phyloP scores from a whole-genome alignment of 2,113 vertebrate genomes.

The Paradoxurus hermaphroditus region DNA sequence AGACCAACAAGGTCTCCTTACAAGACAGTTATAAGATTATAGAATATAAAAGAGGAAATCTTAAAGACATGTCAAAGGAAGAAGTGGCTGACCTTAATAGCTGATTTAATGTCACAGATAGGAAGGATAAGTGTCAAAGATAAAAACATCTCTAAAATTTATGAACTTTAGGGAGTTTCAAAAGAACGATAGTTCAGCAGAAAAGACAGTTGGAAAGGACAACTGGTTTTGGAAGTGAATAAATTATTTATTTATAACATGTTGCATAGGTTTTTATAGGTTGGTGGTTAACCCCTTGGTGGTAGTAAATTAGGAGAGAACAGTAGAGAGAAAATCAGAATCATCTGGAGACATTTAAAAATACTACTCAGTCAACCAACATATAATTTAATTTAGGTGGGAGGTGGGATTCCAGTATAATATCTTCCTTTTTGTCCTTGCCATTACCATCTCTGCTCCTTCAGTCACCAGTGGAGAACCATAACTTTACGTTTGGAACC shows the following conservation, averaged over 20 bases:
- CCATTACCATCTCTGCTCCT: not conserved
- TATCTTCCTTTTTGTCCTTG: not conserved
- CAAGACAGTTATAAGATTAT: not conserved
- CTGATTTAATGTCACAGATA: not conserved
- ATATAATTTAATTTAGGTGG: not conserved
- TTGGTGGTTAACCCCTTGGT: not conserved
- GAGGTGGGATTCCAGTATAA: not conserved
- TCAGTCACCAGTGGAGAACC: not conserved
- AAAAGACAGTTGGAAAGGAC: not conserved
- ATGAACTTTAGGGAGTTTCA: not conserved
- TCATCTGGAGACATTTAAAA: not conserved
- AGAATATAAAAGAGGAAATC: not conserved
- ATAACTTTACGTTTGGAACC: not conserved
- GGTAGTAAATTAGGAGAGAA: conserved; percentile 6
- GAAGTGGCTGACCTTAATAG: not conserved
- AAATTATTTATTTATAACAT: not conserved
- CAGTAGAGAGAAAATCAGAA: not conserved
- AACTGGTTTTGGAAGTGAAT: not conserved
- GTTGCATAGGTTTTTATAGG: not conserved
- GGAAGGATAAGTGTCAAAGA: not conserved
- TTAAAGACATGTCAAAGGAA: conserved; percentile 33
- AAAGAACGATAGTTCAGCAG: not conserved
- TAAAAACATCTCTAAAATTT: not conserved
- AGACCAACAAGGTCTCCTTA: not conserved
- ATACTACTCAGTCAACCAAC: not conserved